phyloP scores from a whole-genome alignment of 2,888 invertebrate genomes.

The Lasioglossum calceatum region DNA sequence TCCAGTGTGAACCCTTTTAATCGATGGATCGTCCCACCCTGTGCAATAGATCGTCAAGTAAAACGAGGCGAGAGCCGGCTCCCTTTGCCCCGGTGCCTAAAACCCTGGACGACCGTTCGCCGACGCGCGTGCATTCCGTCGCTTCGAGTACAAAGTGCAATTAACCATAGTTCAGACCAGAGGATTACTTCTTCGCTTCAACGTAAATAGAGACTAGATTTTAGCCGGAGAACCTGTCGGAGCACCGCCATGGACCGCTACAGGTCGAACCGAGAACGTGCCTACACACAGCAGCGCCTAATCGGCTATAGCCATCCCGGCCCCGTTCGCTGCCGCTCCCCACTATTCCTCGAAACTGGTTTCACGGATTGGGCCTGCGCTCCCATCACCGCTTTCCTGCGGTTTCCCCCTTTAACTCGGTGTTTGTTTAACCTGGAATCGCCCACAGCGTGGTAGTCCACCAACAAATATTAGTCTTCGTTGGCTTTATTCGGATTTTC shows the following conservation, averaged over 20 bases:
- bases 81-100: not conserved
- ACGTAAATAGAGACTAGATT: constrained; percentile 1
- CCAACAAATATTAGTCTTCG: not conserved
- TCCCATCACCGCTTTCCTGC: not conserved
- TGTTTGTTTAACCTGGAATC: not conserved
- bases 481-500: not conserved
- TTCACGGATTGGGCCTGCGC: not conserved
- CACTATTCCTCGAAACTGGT: not conserved
- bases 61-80: constrained; percentile 1
- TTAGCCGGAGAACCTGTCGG: not conserved
- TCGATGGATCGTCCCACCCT: constrained; percentile 1
- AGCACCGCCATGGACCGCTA: not conserved
- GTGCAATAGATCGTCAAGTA: constrained; percentile 5
- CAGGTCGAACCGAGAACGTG: constrained; percentile 1
- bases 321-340: not conserved
- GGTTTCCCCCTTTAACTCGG: not conserved
- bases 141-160: constrained; percentile 62
- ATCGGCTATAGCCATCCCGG: not conserved
- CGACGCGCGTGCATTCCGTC: constrained; percentile 29
- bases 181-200: constrained; percentile 3
- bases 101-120: constrained; percentile 9
- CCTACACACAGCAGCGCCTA: not conserved
- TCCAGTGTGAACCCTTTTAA: not conserved
- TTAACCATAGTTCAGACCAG: constrained; percentile 40
- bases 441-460: not conserved